Evolutionary conservation across 2,113 vertebrate species (phyloP).

Genomic region (Pipra filicauda): DNA sequence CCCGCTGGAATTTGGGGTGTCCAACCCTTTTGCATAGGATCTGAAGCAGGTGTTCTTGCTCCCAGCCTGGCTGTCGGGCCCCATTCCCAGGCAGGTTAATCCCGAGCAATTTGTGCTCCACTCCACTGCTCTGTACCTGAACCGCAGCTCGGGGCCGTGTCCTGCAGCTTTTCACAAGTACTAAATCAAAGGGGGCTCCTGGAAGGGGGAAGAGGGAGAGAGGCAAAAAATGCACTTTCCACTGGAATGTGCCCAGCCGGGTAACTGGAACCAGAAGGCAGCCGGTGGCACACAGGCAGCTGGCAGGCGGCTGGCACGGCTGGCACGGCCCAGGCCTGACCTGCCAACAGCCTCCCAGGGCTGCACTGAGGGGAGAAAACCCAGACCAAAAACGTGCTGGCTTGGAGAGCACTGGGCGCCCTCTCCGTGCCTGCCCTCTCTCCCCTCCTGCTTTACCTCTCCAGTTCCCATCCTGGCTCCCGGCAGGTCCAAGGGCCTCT

Average conservation of each 20-base stretch:
- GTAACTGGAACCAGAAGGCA: constrained; percentile 32
- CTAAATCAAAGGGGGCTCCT: constrained; percentile 22
- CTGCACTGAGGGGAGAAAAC: background rate
- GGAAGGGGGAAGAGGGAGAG: background rate
- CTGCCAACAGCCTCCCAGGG: constrained; percentile 27
- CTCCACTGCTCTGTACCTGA: background rate
- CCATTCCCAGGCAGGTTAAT: background rate
- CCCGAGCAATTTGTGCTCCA: background rate
- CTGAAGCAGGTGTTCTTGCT: background rate
- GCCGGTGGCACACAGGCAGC: constrained; percentile 9
- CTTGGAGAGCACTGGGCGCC: background rate
- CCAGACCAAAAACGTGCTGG: background rate
- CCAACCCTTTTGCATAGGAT: background rate
- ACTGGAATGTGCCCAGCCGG: constrained; percentile 10
- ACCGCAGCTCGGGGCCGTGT: background rate
- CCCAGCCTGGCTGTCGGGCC: accelerated
- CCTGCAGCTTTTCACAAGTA: constrained; percentile 14
- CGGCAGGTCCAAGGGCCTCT: accelerated
- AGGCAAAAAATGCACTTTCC: background rate
- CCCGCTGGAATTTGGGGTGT: background rate
- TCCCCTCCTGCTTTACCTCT: background rate
- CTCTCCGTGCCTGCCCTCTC: background rate
- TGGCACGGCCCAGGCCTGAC: constrained; percentile 40
- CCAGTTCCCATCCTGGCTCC: background rate
- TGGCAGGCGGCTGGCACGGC: background rate